Conservation (phyloP, 1,140 invertebrate genomes). For the Piezodorus guildinii region DNA sequence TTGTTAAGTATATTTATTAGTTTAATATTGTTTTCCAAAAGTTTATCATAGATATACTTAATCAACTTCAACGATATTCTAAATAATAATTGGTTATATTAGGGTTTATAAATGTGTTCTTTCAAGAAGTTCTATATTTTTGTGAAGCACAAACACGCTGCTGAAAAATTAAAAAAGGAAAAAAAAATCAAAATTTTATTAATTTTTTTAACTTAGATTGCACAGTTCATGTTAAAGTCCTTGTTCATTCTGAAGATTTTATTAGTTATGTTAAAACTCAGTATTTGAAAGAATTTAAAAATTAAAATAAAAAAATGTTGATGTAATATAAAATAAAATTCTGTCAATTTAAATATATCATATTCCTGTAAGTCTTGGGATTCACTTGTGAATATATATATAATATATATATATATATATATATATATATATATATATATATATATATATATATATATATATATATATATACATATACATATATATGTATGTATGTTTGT, state of each 20-base stretch:
- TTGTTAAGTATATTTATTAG: constrained; percentile 11
- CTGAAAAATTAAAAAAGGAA: background rate
- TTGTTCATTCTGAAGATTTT: background rate
- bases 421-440: too few species aligned
- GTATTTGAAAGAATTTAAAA: constrained; percentile 5
- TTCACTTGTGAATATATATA: background rate
- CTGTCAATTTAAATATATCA: constrained; percentile 19
- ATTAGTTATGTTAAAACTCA: background rate
- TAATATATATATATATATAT: too few species aligned
- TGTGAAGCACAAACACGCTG: constrained; percentile 17
- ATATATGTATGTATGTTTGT: too few species aligned
- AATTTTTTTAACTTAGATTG: constrained; percentile 10
- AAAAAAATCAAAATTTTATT: constrained; percentile 4
- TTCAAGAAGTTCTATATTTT: constrained; percentile 20
- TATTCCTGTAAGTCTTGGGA: constrained; percentile 3
- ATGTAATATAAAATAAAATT: constrained; percentile 14
- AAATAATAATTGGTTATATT: constrained; percentile 21
- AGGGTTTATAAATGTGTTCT: constrained; percentile 23
- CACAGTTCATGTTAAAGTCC: constrained; percentile 13
- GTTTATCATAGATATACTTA: constrained; percentile 15
- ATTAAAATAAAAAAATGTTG: background rate
- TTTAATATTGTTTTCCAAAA: constrained; percentile 12
- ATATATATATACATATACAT: too few species aligned
- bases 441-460: too few species aligned
- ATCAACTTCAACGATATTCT: constrained; percentile 27